These are phyloP conservation scores for Epiblema foenella DNA, from an alignment of 2,888 invertebrate genomes.

Conservation along the genomic window DNA sequence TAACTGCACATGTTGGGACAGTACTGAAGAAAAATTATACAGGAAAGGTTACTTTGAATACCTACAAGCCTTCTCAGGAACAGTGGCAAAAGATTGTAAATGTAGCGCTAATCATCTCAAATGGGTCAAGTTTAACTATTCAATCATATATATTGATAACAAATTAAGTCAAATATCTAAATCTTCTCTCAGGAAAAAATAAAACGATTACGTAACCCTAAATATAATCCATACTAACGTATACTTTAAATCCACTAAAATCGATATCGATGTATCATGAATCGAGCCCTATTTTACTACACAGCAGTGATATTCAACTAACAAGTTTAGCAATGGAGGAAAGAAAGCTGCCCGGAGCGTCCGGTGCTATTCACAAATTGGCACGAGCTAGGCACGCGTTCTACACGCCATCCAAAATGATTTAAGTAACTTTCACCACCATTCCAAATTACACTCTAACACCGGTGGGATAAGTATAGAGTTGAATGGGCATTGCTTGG, in stretches of 20 bases:
- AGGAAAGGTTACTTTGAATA: too few species aligned
- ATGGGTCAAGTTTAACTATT: too few species aligned
- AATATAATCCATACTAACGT: background rate
- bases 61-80: too few species aligned
- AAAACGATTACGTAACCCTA: background rate
- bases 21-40: too few species aligned
- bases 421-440: conserved; percentile 48
- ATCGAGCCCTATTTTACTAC: conserved; percentile 67
- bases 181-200: too few species aligned
- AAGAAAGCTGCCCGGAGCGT: conserved; percentile 81
- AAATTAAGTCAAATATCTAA: too few species aligned
- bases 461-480: conserved; percentile 42
- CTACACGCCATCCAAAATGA: conserved; percentile 51
- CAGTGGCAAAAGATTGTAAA: too few species aligned
- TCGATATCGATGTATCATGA: conserved; percentile 60
- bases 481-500: conserved; percentile 32
- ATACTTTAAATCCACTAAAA: conserved; percentile 10
- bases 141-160: too few species aligned
- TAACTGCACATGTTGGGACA: too few species aligned
- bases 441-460: conserved; percentile 52
- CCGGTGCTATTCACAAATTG: conserved; percentile 83
- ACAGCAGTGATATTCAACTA: conserved; percentile 78
- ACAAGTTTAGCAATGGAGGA: conserved; percentile 81
- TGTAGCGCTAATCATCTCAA: too few species aligned
- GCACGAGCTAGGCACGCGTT: conserved; percentile 83